Base-by-base conservation (phyloP, 2,888 invertebrate species). In the Caenorhabditis wallacei region DNA sequence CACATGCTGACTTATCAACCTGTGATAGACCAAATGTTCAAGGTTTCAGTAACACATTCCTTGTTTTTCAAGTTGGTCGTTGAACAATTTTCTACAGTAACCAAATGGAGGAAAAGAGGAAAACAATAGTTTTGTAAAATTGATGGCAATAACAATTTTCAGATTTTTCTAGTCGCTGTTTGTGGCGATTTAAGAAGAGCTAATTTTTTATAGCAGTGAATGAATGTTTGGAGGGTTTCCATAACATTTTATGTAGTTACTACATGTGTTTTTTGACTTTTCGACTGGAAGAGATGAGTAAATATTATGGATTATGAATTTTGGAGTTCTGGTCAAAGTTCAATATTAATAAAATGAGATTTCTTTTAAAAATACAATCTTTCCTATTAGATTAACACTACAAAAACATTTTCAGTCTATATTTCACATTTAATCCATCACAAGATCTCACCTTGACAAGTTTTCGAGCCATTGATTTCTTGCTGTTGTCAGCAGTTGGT, bases 361-460 rank as follows among this genome's bases (percentile, higher is more conserved):
- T 30, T 30, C 8, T 30, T 8, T 5, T 3, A 30, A 30, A 30
- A 30, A 8, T 30, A 8, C 30, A 30, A 8, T 5, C 3, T 30
- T 30, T 30, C 30, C 30, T 5, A 30, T n/a, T n/a, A n/a, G n/a
- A n/a, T n/a, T n/a, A n/a, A n/a, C n/a, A n/a, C n/a, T n/a, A n/a
- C n/a, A n/a, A n/a, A n/a, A n/a, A n/a, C n/a, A 30, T 30, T 5
- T 30, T 30, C 30, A 30, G 30, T 30, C 30, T 3, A 30, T 30
- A 8, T 30, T 8, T 30, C 30, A 30, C 8, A 30, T 5, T 30
- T 30, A 5, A 5, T 5, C 30, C 4, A 30, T 30, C 30, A 30
- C 8, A 30, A 8, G 3, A 30, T 30, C 4, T 56, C 40, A 76
- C 76, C 68, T 76, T 76, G 16, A 76, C 76, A 26, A 68, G 24